These are phyloP conservation scores for Meloe dianella DNA, from an alignment of 2,888 invertebrate species.

Conservation along the genomic window DNA sequence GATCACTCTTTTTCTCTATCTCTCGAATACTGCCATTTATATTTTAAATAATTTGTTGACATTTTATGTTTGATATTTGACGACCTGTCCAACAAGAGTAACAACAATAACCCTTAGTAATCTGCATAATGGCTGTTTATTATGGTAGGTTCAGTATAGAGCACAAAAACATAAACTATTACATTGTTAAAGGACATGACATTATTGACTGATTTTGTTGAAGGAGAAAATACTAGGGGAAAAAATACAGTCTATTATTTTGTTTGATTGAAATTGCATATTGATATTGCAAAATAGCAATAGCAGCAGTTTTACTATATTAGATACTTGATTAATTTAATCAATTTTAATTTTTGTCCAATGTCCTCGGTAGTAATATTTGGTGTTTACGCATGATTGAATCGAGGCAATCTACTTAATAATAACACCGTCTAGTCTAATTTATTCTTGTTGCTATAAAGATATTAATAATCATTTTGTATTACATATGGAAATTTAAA, in stretches of 20 bases:
- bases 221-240: not conserved
- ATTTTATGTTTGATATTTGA: conserved; percentile 44
- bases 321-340: not conserved
- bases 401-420: conserved; percentile 37
- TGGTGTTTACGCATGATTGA: conserved; percentile 30
- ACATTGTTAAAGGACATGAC: not conserved
- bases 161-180: not conserved
- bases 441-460: conserved; percentile 28
- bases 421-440: conserved; percentile 25
- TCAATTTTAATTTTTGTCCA: not conserved
- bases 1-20: conserved; percentile 7
- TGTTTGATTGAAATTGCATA: not conserved
- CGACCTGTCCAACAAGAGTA: conserved; percentile 30
- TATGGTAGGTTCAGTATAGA: conserved; percentile 52
- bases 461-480: conserved; percentile 18
- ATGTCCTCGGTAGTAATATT: conserved; percentile 14
- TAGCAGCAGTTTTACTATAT: not conserved
- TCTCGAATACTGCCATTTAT: conserved; percentile 18
- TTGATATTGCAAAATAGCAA: conserved; percentile 4
- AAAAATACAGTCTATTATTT: not conserved
- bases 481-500: not conserved
- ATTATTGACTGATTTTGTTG: not conserved
- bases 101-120: conserved; percentile 24
- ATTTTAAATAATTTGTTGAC: conserved; percentile 30
- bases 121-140: conserved; percentile 53